Base-by-base conservation (phyloP, 1,140 invertebrate species). In the Helicorthomorpha holstii region DNA sequence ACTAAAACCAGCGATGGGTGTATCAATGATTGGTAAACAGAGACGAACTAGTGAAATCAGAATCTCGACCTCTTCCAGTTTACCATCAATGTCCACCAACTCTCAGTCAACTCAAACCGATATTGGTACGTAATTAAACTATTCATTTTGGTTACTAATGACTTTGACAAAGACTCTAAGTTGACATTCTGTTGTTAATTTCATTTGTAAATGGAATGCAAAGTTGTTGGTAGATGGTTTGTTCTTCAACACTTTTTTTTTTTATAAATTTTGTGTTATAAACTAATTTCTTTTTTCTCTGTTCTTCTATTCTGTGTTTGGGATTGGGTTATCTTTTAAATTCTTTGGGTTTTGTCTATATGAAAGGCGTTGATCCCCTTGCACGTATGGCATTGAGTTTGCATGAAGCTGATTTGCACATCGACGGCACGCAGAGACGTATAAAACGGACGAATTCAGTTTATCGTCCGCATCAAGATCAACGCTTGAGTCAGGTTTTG, bases 11-110 rank as follows among this genome's bases (percentile, higher is more conserved):
- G 56, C 63, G 2, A 64, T 64, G 63, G 63, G 63, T 24, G 57
- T 64, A 12, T 59, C 60, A 25, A 64, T 64, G 63, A 64, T 64
- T 43, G 63, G 63, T 10, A 64, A 64, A 50, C 60, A 64, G 49
- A 47, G 63, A 23, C 49, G 63, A 43, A 57, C 60, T 49, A 26
- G 48, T n/a, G 12, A 10, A 7, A 44, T 4, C 22, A 10, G 44
- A 24, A 4, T 48, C 27, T 14, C 22, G 7, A 47, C 3, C 41
- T 41, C 3, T 3, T 16, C 10, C 2, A 27, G 3, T 10, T 25
- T n/a, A 19, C 49, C 16, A 12, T 47, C 34, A 24, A 29, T 3
- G 10, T 4, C 2, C 44, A 4, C 7, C 27, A n/a, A 48, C 21
- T 22, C 51, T 3, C 44, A 48, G 25, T 24, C 22, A 22, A 52